Percentiles rank a stretch among this genome's conserved stretches.
These are phyloP conservation scores for Cheilosia vernalis DNA, from an alignment of 2,888 invertebrate genomes.

Conservation along the genomic window DNA sequence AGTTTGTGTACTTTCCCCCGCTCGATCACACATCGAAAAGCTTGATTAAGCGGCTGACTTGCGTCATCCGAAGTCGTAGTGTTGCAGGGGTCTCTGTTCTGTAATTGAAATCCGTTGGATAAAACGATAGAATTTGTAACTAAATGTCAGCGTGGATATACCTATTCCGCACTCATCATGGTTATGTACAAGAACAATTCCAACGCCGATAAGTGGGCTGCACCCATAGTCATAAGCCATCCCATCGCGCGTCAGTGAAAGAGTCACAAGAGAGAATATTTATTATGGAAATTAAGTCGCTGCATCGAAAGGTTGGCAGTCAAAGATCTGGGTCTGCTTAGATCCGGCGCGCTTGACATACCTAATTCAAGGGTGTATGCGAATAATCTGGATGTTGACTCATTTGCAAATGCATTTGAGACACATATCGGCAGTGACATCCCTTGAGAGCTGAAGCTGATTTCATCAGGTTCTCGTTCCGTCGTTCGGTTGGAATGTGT, in stretches of 20 bases:
- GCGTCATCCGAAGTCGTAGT: neutral
- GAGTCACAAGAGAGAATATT: constrained; percentile 38
- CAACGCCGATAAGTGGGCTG: constrained; percentile 63
- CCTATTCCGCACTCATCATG: constrained; percentile 17
- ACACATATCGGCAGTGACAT: constrained; percentile 64
- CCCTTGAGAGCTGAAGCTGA: constrained; percentile 2
- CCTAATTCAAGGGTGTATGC: constrained; percentile 61
- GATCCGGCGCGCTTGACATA: constrained; percentile 50
- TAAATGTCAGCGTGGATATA: constrained; percentile 65
- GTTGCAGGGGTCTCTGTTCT: constrained; percentile 15
- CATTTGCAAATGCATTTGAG: constrained; percentile 43
- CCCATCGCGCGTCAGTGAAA: constrained; percentile 32
- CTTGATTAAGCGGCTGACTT: neutral
- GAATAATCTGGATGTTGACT: constrained; percentile 35
- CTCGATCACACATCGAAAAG: constrained; percentile 28
- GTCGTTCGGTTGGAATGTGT: neutral
- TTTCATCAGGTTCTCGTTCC: neutral
- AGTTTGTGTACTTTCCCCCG: constrained; percentile 32
- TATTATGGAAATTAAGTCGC: constrained; percentile 66
- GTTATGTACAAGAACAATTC: constrained; percentile 34
- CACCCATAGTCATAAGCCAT: constrained; percentile 51
- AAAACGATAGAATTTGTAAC: constrained; percentile 59
- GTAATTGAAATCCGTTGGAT: constrained; percentile 49
- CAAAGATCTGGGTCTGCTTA: constrained; percentile 46
- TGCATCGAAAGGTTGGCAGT: constrained; percentile 52